These are phyloP conservation scores for Nanorana parkeri DNA, from an alignment of 2,113 vertebrate species.

Conservation along the genomic window DNA sequence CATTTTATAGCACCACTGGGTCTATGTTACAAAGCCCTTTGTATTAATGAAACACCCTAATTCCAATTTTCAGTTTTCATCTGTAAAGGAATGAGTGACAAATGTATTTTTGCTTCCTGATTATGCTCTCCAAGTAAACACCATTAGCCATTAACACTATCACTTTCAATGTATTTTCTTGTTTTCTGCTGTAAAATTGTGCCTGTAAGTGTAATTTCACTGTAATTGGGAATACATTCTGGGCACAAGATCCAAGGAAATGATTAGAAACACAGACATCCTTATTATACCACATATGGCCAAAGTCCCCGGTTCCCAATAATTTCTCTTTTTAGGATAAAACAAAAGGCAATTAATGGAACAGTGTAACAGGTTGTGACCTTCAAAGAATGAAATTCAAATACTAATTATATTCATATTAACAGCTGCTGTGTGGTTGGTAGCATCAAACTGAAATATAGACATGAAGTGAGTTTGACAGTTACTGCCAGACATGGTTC, in stretches of 20 bases:
- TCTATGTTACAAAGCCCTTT: too few relatives aligned
- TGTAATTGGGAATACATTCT: slow-evolving; percentile 25
- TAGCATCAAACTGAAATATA: slow-evolving; percentile 6
- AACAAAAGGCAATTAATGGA: slow-evolving; percentile 34
- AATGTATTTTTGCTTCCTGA: not conserved
- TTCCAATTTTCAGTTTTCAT: not conserved
- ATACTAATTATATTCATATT: slow-evolving; percentile 42
- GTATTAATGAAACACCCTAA: too few relatives aligned
- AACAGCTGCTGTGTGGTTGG: slow-evolving; percentile 7
- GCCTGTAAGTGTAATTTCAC: slow-evolving; percentile 4
- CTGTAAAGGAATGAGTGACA: not conserved
- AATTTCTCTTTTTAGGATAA: slow-evolving; percentile 27
- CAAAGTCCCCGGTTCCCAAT: not conserved
- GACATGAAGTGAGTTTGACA: not conserved
- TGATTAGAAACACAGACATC: slow-evolving; percentile 24
- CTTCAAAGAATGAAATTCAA: slow-evolving; percentile 29
- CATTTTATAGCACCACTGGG: too few relatives aligned
- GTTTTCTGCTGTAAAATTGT: not conserved
- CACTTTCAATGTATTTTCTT: slow-evolving; percentile 13
- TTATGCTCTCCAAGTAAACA: not conserved
- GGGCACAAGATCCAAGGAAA: slow-evolving; percentile 11
- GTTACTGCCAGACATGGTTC: too few relatives aligned
- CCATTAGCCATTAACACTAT: slow-evolving; percentile 5
- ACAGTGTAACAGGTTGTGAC: slow-evolving; percentile 39
- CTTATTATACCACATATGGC: slow-evolving; percentile 30